Conservation (phyloP, 2,797 vertebrate species). For the Ctenopoma multispine region DNA sequence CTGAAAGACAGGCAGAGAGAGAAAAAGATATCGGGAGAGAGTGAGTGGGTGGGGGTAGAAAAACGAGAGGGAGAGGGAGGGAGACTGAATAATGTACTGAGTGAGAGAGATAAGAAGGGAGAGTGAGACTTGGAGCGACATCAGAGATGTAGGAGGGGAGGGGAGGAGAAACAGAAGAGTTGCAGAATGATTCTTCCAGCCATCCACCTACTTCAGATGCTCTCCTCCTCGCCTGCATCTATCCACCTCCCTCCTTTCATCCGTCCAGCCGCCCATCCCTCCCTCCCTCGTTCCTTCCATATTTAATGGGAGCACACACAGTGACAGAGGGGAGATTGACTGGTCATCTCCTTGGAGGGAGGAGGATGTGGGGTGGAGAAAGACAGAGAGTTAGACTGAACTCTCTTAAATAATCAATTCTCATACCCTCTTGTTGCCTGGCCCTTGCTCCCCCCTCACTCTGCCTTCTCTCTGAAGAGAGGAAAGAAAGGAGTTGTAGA, state of each 20-base stretch:
- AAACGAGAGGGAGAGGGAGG: constrained; percentile 30
- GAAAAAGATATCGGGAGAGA: constrained; percentile 21
- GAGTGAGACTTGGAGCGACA: constrained; percentile 68
- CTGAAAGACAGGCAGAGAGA: constrained; percentile 54
- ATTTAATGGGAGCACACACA: constrained; percentile 68
- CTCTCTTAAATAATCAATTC: constrained; percentile 76
- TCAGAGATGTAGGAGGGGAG: constrained; percentile 69
- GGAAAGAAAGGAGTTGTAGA: constrained; percentile 47
- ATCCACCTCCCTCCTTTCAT: constrained; percentile 67
- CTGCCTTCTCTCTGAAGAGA: constrained; percentile 44
- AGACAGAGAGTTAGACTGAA: constrained; percentile 67
- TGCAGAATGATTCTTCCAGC: constrained; percentile 71
- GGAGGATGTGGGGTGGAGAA: constrained; percentile 51
- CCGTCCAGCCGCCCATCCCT: constrained; percentile 43
- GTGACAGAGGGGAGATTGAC: constrained; percentile 74
- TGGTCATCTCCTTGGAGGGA: constrained; percentile 67
- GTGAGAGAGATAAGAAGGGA: constrained; percentile 52
- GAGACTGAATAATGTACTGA: constrained; percentile 57
- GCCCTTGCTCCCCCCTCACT: constrained; percentile 49
- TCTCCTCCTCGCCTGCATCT: constrained; percentile 71
- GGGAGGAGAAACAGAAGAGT: constrained; percentile 69
- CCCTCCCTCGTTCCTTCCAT: constrained; percentile 57
- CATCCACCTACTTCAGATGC: constrained; percentile 77
- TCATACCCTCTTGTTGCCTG: constrained; percentile 61
- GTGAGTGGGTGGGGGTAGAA: constrained; percentile 44